Base-by-base conservation (phyloP, 2,113 vertebrate species). In the Gambusia holbrooki region DNA sequence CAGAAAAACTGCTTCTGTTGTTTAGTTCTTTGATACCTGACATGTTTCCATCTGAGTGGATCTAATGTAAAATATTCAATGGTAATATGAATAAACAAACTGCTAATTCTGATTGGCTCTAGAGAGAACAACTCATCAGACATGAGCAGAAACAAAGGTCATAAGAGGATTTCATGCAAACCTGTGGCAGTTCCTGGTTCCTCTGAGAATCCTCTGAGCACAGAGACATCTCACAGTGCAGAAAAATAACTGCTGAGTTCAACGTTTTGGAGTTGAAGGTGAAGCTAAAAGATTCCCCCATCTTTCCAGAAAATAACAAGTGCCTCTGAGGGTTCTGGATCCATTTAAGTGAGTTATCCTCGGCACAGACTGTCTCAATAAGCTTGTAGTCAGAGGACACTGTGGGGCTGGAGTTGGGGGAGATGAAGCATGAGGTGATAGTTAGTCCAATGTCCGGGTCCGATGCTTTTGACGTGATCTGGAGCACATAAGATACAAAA, bases 361-460 rank as follows among this genome's bases (percentile, higher is more conserved):
- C 96, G 15, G 97, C 96, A 88, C 98, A 99, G 84, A 99, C 95
- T 22, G 97, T 98, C 93, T 97, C 95, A 68, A 99, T 98, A 85
- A 99, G 94, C 7, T 92, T 91, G 77, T 97, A 98, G 45, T 95
- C 92, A 3, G 96, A 96, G 80, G 85, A 35, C 29, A 87, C 78
- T 51, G 88, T 92, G 62, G 96, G 92, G 89, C 96, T 93, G 19
- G 96, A 95, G 87, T 94, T 85, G 0, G 95, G 92, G 67, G 97
- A 98, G 85, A 99, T 94, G 85, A 95, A 96, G 92, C 98, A 99
- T 0, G 96, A 96, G 71, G 96, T 93, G 82, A 99, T 96, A 88
- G 95, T 95, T 84, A 99, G 97, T 37, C 97, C 95, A 82, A 97
- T 80, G 27, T 96, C 94, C n/a, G 93, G 94, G 82, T 97, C 94